Conservation (phyloP, 2,888 invertebrate species). For the Plemyria rubiginata region DNA sequence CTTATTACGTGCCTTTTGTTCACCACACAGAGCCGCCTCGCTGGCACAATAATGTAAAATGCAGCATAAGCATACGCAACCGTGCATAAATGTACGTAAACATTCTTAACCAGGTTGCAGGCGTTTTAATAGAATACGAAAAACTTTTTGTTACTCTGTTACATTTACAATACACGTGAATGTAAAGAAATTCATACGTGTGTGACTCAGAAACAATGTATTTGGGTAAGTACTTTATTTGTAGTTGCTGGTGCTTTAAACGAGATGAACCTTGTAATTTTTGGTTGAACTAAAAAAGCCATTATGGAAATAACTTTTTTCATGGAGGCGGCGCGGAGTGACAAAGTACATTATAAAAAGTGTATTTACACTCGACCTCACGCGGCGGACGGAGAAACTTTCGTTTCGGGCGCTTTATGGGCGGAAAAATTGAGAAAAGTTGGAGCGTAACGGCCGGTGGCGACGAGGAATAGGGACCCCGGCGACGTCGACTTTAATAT, state of each 20-base stretch:
- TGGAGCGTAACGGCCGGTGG: slow-evolving; percentile 82
- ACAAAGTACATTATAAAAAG: slow-evolving; percentile 83
- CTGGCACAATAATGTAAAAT: slow-evolving; percentile 33
- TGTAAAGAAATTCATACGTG: not conserved
- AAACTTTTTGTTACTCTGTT: not conserved
- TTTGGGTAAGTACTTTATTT: slow-evolving; percentile 3
- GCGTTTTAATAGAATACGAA: slow-evolving; percentile 5
- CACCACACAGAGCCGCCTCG: slow-evolving; percentile 21
- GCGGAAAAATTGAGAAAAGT: slow-evolving; percentile 85
- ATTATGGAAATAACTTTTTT: slow-evolving; percentile 73
- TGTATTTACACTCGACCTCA: slow-evolving; percentile 83
- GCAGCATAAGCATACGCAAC: slow-evolving; percentile 30
- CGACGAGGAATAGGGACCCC: slow-evolving; percentile 69
- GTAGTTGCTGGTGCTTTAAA: slow-evolving; percentile 13
- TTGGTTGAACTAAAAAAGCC: slow-evolving; percentile 42
- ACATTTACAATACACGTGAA: not conserved
- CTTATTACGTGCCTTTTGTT: slow-evolving; percentile 40
- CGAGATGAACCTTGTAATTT: slow-evolving; percentile 26
- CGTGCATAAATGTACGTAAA: slow-evolving; percentile 19
- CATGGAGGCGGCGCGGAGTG: slow-evolving; percentile 68
- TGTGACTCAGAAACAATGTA: not conserved
- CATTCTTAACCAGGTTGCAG: slow-evolving; percentile 18
- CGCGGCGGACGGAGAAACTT: slow-evolving; percentile 78
- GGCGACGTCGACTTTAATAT: slow-evolving; percentile 79
- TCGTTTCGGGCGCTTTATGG: slow-evolving; percentile 82